Percentiles rank a stretch among this genome's conserved stretches.
These are phyloP conservation scores for Cosmopolites sordidus DNA, from an alignment of 2,888 invertebrate species.

Conservation along the genomic window DNA sequence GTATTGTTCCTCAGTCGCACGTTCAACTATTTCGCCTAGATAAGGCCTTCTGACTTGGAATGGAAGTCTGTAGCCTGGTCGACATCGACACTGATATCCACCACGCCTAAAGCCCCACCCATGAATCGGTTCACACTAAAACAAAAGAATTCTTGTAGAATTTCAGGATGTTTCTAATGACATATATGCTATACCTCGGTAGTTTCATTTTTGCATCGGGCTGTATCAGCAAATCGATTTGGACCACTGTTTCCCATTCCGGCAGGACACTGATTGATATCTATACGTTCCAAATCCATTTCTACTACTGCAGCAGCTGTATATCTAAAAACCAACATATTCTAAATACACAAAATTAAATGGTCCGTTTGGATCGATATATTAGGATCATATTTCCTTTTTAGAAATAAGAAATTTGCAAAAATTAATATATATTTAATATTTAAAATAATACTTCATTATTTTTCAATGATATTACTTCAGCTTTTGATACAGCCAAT, in stretches of 20 bases:
- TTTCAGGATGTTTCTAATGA: not conserved
- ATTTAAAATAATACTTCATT: too few relatives aligned
- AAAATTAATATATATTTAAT: too few relatives aligned
- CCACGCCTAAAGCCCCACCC: constrained; percentile 96
- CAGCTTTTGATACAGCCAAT: too few relatives aligned
- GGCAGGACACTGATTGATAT: constrained; percentile 93
- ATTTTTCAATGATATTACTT: too few relatives aligned
- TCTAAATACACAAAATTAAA: too few relatives aligned
- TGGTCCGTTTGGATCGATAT: too few relatives aligned
- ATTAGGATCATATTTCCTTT: too few relatives aligned
- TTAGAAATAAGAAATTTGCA: too few relatives aligned
- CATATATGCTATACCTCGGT: constrained; percentile 62
- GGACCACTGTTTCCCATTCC: constrained; percentile 84
- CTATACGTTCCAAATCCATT: constrained; percentile 94
- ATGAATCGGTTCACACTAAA: constrained; percentile 88
- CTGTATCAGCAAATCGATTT: constrained; percentile 85
- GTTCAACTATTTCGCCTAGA: constrained; percentile 88
- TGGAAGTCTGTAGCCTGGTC: constrained; percentile 83
- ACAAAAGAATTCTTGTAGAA: constrained; percentile 14
- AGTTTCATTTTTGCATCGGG: constrained; percentile 84
- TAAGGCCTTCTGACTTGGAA: constrained; percentile 83
- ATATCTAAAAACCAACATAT: constrained; percentile 57
- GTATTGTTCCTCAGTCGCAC: constrained; percentile 89
- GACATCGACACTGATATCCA: constrained; percentile 91
- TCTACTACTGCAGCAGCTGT: constrained; percentile 90